phyloP scores from a whole-genome alignment of 2,797 vertebrate species.

The Cynodonichthys magdalenae region DNA sequence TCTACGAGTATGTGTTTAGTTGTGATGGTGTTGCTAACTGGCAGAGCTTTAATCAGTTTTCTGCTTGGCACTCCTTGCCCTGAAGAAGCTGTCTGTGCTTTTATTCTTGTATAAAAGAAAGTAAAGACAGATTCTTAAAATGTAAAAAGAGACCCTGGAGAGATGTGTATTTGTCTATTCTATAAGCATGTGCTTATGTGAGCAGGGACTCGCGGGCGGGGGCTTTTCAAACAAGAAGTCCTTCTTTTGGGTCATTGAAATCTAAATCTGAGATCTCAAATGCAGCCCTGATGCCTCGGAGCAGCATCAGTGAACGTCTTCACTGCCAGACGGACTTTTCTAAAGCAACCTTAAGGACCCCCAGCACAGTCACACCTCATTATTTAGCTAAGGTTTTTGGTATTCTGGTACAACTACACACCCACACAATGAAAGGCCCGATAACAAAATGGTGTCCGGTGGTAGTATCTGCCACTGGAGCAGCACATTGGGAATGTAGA shows the following conservation, averaged over 20 bases:
- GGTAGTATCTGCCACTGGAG: constrained; percentile 26
- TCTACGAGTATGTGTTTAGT: constrained; percentile 19
- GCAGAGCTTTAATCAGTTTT: constrained; percentile 50
- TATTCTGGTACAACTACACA: constrained; percentile 37
- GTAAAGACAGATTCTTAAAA: constrained; percentile 50
- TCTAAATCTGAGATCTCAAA: constrained; percentile 48
- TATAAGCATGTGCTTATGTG: constrained; percentile 18
- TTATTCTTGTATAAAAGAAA: constrained; percentile 39
- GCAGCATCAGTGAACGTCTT: constrained; percentile 32
- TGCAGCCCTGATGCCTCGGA: constrained; percentile 46
- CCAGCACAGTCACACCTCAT: constrained; percentile 40
- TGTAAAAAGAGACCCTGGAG: constrained; percentile 53
- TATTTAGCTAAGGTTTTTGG: constrained; percentile 40
- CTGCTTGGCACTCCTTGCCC: constrained; percentile 57
- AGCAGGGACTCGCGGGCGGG: constrained; percentile 13
- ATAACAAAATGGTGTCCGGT: constrained; percentile 28
- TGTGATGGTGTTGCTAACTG: constrained; percentile 34
- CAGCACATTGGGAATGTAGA: constrained; percentile 20
- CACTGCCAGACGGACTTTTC: constrained; percentile 37
- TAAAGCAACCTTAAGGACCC: constrained; percentile 46
- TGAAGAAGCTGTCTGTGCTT: constrained; percentile 37
- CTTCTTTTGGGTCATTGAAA: constrained; percentile 61
- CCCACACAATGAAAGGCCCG: constrained; percentile 18
- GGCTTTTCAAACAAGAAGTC: constrained; percentile 26
- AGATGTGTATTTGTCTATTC: constrained; percentile 30